Conservation (phyloP, 2,113 vertebrate genomes). For the Psittacus erithacus region DNA sequence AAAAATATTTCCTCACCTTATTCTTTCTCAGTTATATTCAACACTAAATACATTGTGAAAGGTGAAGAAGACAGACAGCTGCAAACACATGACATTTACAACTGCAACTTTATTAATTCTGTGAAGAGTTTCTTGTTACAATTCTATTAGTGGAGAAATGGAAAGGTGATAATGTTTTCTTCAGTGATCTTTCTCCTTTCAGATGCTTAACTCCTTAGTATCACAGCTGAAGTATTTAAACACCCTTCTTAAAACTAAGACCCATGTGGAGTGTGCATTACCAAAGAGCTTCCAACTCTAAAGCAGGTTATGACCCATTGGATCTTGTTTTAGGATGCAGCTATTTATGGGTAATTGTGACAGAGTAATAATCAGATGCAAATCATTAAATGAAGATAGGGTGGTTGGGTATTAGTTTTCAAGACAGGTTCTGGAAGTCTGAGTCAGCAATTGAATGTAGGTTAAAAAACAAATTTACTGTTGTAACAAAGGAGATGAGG, state of each 20-base stretch:
- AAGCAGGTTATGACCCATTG: background rate
- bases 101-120: background rate
- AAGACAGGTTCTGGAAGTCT: background rate
- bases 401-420: background rate
- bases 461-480: background rate
- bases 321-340: background rate
- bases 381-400: background rate
- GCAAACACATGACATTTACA: slow-evolving; percentile 11
- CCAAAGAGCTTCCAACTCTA: background rate
- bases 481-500: background rate
- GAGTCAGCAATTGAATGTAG: background rate
- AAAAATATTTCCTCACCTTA: background rate
- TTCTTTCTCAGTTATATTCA: background rate
- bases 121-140: background rate
- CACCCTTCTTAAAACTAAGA: background rate
- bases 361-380: background rate
- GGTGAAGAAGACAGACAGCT: background rate
- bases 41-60: background rate
- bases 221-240: background rate
- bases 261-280: background rate
- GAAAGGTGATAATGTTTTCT: background rate
- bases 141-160: background rate
- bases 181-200: background rate
- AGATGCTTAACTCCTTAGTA: background rate
- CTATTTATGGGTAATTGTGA: background rate